Conservation (phyloP, 2,797 vertebrate genomes). For the Channallabes apus region DNA sequence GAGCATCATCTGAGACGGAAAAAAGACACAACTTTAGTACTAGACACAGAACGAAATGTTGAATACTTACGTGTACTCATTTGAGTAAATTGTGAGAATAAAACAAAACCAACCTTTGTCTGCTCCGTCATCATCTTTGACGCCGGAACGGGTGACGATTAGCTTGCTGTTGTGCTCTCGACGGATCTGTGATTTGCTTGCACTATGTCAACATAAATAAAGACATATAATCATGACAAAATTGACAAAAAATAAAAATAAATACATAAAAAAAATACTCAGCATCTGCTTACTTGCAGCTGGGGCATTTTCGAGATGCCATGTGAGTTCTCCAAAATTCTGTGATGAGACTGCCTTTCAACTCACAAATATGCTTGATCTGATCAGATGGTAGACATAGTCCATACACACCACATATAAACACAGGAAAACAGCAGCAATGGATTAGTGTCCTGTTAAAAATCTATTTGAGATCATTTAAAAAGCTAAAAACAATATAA, state of each 20-base stretch:
- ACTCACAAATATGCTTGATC: slow-evolving; percentile 91
- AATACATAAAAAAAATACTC: not conserved
- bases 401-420: not conserved
- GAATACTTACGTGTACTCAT: not conserved
- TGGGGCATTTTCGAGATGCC: slow-evolving; percentile 80
- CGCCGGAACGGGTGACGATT: slow-evolving; percentile 70
- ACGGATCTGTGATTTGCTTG: slow-evolving; percentile 75
- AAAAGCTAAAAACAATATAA: not conserved
- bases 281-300: slow-evolving; percentile 82
- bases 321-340: slow-evolving; percentile 87
- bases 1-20: slow-evolving; percentile 64
- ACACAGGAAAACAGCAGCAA: not conserved
- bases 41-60: not conserved
- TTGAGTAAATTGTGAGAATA: not conserved
- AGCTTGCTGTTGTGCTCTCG: slow-evolving; percentile 95
- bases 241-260: not conserved
- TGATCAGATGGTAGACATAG: slow-evolving; percentile 55
- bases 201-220: slow-evolving; percentile 64
- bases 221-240: not conserved
- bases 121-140: slow-evolving; percentile 19
- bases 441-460: not conserved
- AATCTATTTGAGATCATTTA: not conserved
- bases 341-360: slow-evolving; percentile 77
- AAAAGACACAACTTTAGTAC: not conserved
- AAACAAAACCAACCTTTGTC: slow-evolving; percentile 18